Evolutionary conservation across 2,797 vertebrate genomes (phyloP).

Genomic region (Margarornis squamiger): DNA sequence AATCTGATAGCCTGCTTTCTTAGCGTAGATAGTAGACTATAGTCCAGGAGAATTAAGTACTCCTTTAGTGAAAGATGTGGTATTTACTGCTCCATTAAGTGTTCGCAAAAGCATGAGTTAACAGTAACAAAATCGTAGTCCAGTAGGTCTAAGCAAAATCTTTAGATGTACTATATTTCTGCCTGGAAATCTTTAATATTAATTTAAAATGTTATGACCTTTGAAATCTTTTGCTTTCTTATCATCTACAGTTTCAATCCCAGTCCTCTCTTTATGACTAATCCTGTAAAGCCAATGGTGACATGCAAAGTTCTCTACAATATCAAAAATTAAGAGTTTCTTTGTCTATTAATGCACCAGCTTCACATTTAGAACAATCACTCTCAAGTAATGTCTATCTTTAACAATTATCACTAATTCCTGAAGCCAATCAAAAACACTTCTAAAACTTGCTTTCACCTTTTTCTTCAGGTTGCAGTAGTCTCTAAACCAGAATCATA

Average conservation of each 20-base stretch:
- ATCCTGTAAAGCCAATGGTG: background rate
- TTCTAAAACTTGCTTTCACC: background rate
- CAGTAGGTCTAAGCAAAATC: background rate
- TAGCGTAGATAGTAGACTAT: background rate
- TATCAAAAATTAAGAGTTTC: background rate
- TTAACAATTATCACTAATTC: background rate
- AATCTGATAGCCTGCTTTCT: background rate
- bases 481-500: background rate
- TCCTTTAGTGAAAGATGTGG: background rate
- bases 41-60: background rate
- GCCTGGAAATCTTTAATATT: background rate
- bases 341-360: background rate
- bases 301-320: background rate
- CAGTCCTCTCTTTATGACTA: background rate
- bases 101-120: background rate
- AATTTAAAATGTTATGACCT: background rate
- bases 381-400: background rate
- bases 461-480: background rate
- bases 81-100: background rate
- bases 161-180: background rate
- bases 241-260: background rate
- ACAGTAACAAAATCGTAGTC: background rate
- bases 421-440: background rate
- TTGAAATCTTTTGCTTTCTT: background rate
- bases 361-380: background rate